Evolutionary conservation across 2,888 invertebrate genomes (phyloP), one percentile per base, ranked within the genome.

Genomic region (Blastobasis adustella): DNA sequence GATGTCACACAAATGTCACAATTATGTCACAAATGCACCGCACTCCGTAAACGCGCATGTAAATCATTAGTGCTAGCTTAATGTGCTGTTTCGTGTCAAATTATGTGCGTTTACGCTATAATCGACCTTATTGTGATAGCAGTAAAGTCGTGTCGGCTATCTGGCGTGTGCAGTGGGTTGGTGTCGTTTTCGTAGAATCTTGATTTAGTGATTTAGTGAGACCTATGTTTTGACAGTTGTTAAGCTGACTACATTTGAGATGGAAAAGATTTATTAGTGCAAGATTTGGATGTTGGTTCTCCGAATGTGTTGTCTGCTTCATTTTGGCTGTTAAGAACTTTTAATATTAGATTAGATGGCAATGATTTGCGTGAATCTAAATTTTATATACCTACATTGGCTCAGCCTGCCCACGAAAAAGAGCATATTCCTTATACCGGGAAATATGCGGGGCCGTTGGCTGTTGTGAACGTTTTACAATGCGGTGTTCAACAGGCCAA

Each of bases 201-300:
- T 51, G 51, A 51, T 51, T 51, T 51, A 51, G 10, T 51, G 51
- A 51, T 51, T 51, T 51, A 51, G 10, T 44, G 5, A 5, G 47
- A 51, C 51, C 47, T 47, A 44, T 51, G 51, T 51, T 51, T 46
- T 51, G 51, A 47, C 51, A 38, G 41, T 47, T 43, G 37, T 5
- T 37, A 47, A 51, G 46, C 47, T 10, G n/a, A 44, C 10, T 47
- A 47, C 10, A 47, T 40, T 42, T 51, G 47, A 37, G 46, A 41
- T n/a, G 46, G 37, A 10, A 39, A 44, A 39, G 51, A 51, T 44
- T 51, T 51, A 51, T 47, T 23, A 23, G 23, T 23, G 23, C 3
- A 23, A 23, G 23, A 23, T 23, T 23, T 23, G 23, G 23, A 23
- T 23, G 23, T 23, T 23, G 23, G 23, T 23, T 23, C 3, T 23